Conservation (phyloP, 2,888 invertebrate genomes). For the Isoperla grammatica region DNA sequence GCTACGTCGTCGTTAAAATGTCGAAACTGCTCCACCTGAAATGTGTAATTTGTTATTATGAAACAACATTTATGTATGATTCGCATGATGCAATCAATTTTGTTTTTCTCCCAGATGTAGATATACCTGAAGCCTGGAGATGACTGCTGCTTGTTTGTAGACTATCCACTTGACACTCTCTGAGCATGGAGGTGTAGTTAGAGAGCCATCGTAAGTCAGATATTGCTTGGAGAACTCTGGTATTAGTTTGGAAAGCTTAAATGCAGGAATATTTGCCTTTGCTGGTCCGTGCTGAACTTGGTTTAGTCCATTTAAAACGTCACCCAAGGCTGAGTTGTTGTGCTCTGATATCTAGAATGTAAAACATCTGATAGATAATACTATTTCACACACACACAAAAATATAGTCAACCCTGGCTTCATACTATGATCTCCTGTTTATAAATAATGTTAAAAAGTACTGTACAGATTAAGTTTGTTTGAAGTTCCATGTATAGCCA, state of each 20-base stretch:
- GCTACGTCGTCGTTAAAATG: constrained; percentile 17
- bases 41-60: neutral
- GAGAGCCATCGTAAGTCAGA: constrained; percentile 58
- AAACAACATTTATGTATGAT: neutral
- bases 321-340: constrained; percentile 35
- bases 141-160: constrained; percentile 52
- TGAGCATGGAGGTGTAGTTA: constrained; percentile 45
- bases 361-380: too few relatives aligned
- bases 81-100: neutral
- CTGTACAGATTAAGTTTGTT: too few relatives aligned
- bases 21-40: constrained; percentile 26
- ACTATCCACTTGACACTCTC: constrained; percentile 56
- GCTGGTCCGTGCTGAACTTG: constrained; percentile 50
- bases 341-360: constrained; percentile 17
- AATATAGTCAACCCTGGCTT: too few relatives aligned
- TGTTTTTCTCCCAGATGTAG: neutral
- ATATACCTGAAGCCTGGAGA: constrained; percentile 54
- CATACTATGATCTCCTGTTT: too few relatives aligned
- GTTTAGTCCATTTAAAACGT: constrained; percentile 47
- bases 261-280: constrained; percentile 48
- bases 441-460: too few relatives aligned
- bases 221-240: constrained; percentile 57
- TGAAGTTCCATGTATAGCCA: too few relatives aligned
- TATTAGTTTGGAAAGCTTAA: constrained; percentile 48
- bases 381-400: too few relatives aligned